phyloP scores from a whole-genome alignment of 2,113 vertebrate genomes.

The Syngnathoides biaculeatus region DNA sequence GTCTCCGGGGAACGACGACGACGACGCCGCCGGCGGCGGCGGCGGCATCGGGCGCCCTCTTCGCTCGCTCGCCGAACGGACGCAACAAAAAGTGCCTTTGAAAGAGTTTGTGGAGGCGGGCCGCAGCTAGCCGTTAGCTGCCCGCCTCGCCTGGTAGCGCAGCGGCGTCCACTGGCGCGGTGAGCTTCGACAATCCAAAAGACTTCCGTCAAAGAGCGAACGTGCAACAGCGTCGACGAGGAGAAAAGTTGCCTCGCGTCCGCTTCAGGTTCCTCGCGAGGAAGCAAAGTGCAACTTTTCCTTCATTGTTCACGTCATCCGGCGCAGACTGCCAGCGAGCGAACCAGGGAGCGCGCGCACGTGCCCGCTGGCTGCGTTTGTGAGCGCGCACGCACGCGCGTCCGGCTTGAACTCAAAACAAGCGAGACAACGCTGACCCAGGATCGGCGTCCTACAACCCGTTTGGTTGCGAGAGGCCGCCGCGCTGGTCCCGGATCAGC shows the following conservation, averaged over 20 bases:
- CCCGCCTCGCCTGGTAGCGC: no score
- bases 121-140: not conserved
- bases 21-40: not conserved
- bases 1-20: not conserved
- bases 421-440: conserved; percentile 9
- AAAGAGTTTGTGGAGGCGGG: not conserved
- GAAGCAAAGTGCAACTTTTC: conserved; percentile 27
- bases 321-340: not conserved
- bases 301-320: conserved; percentile 11
- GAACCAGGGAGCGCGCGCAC: not conserved
- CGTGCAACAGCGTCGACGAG: not conserved
- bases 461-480: not conserved
- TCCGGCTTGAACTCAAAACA: no score
- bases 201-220: not conserved
- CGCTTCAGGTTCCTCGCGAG: conserved; percentile 23
- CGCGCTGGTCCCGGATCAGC: conserved; percentile 47
- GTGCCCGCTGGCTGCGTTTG: not conserved
- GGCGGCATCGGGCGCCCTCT: not conserved
- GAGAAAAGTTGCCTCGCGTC: conserved; percentile 42
- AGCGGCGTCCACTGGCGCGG: conserved; percentile 45
- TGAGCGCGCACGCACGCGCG: not conserved
- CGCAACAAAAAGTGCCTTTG: not conserved
- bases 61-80: not conserved
- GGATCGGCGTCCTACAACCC: conserved; percentile 22
- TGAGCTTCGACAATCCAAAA: conserved; percentile 31